Base-by-base conservation (phyloP, 2,797 vertebrate species). In the Clarias pachynema region DNA sequence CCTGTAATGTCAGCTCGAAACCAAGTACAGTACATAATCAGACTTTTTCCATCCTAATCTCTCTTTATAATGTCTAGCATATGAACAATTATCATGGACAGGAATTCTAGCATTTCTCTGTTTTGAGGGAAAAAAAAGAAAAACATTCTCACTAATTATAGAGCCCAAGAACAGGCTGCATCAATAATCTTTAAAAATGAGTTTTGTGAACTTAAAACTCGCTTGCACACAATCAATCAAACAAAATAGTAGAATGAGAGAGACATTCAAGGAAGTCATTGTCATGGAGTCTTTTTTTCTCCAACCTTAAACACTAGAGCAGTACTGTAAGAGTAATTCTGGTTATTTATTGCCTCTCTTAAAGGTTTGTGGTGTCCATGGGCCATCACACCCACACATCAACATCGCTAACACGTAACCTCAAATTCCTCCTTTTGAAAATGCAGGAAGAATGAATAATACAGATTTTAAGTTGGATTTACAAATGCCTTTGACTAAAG, bases 261-360 rank as follows among this genome's bases (percentile, higher is more conserved):
- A 3, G 22, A 29, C 62, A 49, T 80, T 15, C 15, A 37, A 79
- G 75, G 60, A 3, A 26, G 78, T 63, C 34, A 20, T 62, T 79
- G 37, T 65, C 20, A 14, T 44, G 37, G 26, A 66, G n/a, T 31
- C 12, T 14, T 56, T 79, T 37, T 62, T 3, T 1, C 8, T 20
- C 7, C 37, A 20, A 53, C n/a, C 29, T 60, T 34, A 78, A 65
- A 66, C 60, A 49, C 34, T 24, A 65, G 24, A 79, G 79, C 40
- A 15, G 40, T 14, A 81, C 62, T 81, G 62, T 81, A 81, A 81
- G 65, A 53, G 63, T 31, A 68, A 81, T 81, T 56, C 44, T 53
- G 79, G 40, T 80, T 80, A 53, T 80, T 66, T 81, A 81, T 68
- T 81, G 79, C 79, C 79, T 53, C 18, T 66, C 62, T 49, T 1